Percentiles rank a stretch among this genome's conserved stretches.
phyloP scores from a whole-genome alignment of 2,888 invertebrate genomes.

The Esperia sulphurella region DNA sequence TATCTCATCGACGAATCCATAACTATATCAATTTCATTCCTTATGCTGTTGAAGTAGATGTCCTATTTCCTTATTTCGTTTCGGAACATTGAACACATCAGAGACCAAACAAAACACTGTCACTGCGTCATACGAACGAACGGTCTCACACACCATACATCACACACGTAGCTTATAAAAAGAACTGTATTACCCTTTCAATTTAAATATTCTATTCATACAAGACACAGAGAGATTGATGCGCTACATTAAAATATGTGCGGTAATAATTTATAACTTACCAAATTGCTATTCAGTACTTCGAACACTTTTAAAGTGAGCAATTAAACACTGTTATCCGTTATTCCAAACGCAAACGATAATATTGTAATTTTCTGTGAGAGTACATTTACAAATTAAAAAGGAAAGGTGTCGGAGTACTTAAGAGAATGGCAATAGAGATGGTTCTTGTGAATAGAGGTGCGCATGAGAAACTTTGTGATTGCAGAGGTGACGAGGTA shows the following conservation, averaged over 20 bases:
- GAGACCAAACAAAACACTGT: constrained; percentile 13
- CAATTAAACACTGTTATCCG: not conserved
- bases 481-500: constrained; percentile 66
- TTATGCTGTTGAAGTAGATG: too few relatives aligned
- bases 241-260: constrained; percentile 56
- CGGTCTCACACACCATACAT: constrained; percentile 14
- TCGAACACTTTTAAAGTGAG: constrained; percentile 4
- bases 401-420: constrained; percentile 9
- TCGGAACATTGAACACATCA: not conserved
- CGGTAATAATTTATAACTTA: constrained; percentile 41
- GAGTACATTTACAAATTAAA: constrained; percentile 17
- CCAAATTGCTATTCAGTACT: constrained; percentile 13
- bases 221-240: constrained; percentile 50
- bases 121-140: constrained; percentile 17
- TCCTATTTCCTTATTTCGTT: not conserved
- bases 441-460: constrained; percentile 18
- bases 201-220: constrained; percentile 61
- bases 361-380: constrained; percentile 16
- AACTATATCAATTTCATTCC: too few relatives aligned
- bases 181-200: constrained; percentile 50
- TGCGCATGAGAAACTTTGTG: constrained; percentile 10
- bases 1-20: too few relatives aligned
- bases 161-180: constrained; percentile 40
- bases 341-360: not conserved
- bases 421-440: constrained; percentile 22